Percentiles rank a stretch among this genome's conserved stretches.
These are phyloP conservation scores for Geodia barretti DNA, from an alignment of 37 sponge, comb jelly and placozoan genomes.

Conservation along the genomic window DNA sequence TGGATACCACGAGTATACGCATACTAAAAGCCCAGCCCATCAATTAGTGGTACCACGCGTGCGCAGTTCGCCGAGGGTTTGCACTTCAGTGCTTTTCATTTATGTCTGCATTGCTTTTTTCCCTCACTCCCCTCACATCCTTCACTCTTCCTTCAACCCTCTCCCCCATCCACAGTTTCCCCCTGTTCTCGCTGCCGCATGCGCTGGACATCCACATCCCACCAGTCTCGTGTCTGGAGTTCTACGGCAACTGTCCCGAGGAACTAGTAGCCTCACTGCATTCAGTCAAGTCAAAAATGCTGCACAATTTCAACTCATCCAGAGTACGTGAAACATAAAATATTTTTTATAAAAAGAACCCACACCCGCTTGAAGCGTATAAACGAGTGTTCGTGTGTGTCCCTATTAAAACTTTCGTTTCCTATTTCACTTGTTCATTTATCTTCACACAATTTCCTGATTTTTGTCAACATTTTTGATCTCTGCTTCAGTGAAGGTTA, in stretches of 20 bases:
- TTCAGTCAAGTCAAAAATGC: slow-evolving; percentile 47
- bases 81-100: no score
- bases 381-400: no score
- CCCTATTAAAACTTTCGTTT: not conserved
- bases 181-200: slow-evolving; percentile 35
- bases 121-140: slow-evolving; percentile 1
- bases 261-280: slow-evolving; percentile 47
- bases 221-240: slow-evolving; percentile 42
- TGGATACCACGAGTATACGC: no score
- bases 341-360: no score
- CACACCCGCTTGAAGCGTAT: no score
- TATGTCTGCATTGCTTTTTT: no score
- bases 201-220: slow-evolving; percentile 66
- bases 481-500: no score
- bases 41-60: no score
- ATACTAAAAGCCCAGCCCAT: no score
- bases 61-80: no score
- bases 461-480: not conserved
- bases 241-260: slow-evolving; percentile 38
- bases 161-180: slow-evolving; percentile 1
- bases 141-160: not conserved
- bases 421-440: not conserved
- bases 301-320: slow-evolving; percentile 7
- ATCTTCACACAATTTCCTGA: not conserved
- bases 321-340: slow-evolving; percentile 33